Evolutionary conservation across 2,113 vertebrate species (phyloP), one percentile per base, ranked within the genome.

Genomic region (Hippocampus barbouri): DNA sequence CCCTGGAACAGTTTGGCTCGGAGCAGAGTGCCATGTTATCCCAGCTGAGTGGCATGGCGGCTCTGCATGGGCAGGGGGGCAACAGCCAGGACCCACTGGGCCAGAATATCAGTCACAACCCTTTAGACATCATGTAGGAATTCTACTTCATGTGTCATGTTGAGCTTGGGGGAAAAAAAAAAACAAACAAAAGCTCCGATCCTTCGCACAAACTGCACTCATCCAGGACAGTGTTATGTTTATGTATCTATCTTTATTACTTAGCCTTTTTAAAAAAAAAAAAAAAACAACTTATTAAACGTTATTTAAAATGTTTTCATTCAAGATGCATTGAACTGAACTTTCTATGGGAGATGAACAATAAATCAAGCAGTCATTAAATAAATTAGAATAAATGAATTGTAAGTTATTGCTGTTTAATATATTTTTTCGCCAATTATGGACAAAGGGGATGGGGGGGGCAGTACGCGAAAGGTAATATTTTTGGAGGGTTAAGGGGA

Each of bases 61-160:
- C 92, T 80, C 94, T 98, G 78, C 96, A 97, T 59, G 93, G 95
- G 91, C 92, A 93, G 11, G 92, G 94, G 84, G 91, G 91, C 0
- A 93, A 90, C 69, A 91, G 93, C 88, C 93, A 95, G 85, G 96
- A 99, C 94, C 94, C 86, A 0, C 66, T 99, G 87, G 94, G 94
- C 86, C 90, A 95, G 91, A 95, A 93, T 78, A 94, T 97, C 89
- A 95, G 93, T 93, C 95, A 96, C 93, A 97, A 93, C 93, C 91
- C 96, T 91, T 93, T 97, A 94, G 94, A 98, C 94, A 96, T 96
- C 73, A 94, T 95, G 93, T 96, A 96, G 93, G 93, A 94, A 92
- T 73, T 83, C 79, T 72, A 69, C 64, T 68, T 34, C 41, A 74
- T 11, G 77, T 81, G 77, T 88, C 71, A 69, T 72, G 70, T 60